Conservation (phyloP, 2,113 vertebrate genomes). For the Progne subis region DNA sequence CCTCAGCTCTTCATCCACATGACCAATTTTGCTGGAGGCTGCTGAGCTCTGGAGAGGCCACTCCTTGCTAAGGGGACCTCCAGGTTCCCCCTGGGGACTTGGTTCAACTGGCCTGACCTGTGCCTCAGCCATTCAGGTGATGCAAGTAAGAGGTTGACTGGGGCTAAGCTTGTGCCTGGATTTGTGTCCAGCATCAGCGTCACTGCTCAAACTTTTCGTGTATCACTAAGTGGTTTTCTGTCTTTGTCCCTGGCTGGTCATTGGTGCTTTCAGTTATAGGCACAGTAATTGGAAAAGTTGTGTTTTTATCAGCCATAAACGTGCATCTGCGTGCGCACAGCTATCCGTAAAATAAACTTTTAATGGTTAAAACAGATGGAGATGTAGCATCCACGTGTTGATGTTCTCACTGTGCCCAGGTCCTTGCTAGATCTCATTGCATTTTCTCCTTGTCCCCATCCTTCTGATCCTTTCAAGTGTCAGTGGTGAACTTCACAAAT, state of each 20-base stretch:
- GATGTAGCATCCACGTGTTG: not conserved
- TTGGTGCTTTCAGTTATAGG: not conserved
- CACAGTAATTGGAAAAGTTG: not conserved
- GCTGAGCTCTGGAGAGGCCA: not conserved
- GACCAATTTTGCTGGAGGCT: not conserved
- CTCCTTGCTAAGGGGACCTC: not conserved
- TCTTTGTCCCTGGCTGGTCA: not conserved
- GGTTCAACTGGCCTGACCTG: not conserved
- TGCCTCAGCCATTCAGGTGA: not conserved
- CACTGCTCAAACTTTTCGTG: not conserved
- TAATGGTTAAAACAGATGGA: not conserved
- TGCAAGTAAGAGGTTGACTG: not conserved
- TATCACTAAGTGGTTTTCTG: not conserved
- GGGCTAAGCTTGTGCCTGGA: not conserved
- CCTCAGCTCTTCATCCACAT: not conserved
- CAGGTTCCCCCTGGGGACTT: not conserved
- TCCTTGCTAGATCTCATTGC: not conserved
- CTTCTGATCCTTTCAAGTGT: not conserved
- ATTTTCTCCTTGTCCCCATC: not conserved
- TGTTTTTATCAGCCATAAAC: not conserved
- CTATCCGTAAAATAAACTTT: not conserved
- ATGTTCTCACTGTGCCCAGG: not conserved
- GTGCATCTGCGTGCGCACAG: accelerated
- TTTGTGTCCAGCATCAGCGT: not conserved
- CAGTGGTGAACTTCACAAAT: not conserved